phyloP scores from a whole-genome alignment of 2,888 invertebrate species.

The Drosophila tripunctata region DNA sequence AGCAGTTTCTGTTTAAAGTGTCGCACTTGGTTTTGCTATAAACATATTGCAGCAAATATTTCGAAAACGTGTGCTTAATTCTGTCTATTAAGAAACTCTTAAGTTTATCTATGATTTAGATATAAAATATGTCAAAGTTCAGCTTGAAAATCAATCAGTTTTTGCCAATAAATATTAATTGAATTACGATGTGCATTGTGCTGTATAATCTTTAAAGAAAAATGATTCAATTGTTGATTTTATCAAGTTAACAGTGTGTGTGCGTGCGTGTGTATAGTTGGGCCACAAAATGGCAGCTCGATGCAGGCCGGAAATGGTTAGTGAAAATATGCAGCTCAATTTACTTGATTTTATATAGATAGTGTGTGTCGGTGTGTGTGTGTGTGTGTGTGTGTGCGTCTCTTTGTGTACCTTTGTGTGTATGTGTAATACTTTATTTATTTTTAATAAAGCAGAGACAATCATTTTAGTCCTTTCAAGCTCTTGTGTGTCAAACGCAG shows the following conservation, averaged over 20 bases:
- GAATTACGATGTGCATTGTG: conserved; percentile 8
- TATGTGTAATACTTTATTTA: conserved; percentile 22
- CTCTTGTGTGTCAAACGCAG: conserved; percentile 8
- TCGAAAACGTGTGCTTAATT: too few relatives aligned
- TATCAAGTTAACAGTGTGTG: conserved; percentile 7
- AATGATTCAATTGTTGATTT: conserved; percentile 29
- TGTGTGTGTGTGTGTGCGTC: neutral
- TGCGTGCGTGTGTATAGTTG: neutral
- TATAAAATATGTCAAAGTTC: neutral
- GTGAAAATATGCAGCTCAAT: conserved; percentile 55
- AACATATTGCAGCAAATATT: conserved; percentile 1
- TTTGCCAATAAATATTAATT: conserved; percentile 5
- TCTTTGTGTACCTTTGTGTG: neutral
- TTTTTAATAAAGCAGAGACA: conserved; percentile 41
- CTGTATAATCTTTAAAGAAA: conserved; percentile 18
- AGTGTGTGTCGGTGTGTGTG: neutral
- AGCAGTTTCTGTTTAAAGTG: conserved; percentile 5
- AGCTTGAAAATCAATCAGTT: conserved; percentile 6
- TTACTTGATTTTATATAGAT: conserved; percentile 27
- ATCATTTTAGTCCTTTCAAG: conserved; percentile 25
- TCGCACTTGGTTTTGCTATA: conserved; percentile 5
- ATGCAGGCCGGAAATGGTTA: conserved; percentile 50
- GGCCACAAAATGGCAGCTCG: conserved; percentile 33
- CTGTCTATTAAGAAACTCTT: too few relatives aligned
- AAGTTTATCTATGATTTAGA: neutral